phyloP scores from a whole-genome alignment of 2,113 vertebrate species.

The Rana temporaria region DNA sequence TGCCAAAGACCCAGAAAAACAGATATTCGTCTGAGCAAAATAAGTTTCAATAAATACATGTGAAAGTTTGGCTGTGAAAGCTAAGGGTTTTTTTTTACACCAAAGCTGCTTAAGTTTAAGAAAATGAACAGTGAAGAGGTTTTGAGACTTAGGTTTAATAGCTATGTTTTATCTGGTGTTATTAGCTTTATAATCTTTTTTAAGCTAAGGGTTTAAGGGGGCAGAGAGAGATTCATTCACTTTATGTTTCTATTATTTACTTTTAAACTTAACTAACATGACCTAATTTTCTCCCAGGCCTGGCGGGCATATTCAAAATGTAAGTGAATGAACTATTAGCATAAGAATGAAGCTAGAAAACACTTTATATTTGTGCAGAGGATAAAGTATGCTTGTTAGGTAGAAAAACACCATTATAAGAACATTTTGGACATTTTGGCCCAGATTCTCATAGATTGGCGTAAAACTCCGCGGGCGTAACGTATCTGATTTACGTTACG shows the following conservation, averaged over 20 bases:
- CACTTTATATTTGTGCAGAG: no score
- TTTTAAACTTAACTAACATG: conserved; percentile 10
- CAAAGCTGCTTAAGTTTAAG: conserved; percentile 52
- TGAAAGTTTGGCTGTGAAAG: conserved; percentile 37
- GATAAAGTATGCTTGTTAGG: no score
- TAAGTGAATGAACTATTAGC: neutral
- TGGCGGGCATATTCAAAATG: neutral
- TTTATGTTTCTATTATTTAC: conserved; percentile 4
- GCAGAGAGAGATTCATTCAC: conserved; percentile 37
- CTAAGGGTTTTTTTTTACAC: neutral
- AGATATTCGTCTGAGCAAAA: conserved; percentile 46
- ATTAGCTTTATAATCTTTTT: conserved; percentile 55
- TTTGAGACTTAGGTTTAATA: conserved; percentile 43
- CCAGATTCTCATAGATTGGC: no score
- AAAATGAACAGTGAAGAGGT: conserved; percentile 47
- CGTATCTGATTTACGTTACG: no score
- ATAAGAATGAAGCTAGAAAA: no score
- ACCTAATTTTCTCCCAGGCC: conserved; percentile 37
- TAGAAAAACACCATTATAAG: no score
- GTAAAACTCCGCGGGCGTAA: no score
- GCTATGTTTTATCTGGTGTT: conserved; percentile 42
- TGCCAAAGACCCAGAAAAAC: conserved; percentile 20
- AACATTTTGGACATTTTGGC: no score
- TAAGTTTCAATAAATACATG: conserved; percentile 48
- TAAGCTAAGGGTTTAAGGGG: conserved; percentile 43